Evolutionary conservation across 2,113 vertebrate species (phyloP).

Genomic region (Conger conger): DNA sequence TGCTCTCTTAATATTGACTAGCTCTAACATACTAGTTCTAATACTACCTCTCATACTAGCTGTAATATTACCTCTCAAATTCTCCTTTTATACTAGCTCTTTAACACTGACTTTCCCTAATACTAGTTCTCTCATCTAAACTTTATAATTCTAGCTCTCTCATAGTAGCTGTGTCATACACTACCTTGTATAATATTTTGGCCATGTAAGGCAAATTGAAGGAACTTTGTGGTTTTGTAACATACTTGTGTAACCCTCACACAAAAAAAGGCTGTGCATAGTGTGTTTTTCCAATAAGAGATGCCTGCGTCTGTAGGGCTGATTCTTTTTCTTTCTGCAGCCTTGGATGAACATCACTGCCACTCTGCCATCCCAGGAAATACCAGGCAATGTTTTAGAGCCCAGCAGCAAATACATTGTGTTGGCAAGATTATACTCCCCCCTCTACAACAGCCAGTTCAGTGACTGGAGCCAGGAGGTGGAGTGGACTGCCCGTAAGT

Average conservation of each 20-base stretch:
- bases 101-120: too few relatives aligned
- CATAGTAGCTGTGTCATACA: background rate
- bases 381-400: conserved; percentile 40
- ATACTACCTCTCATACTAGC: too few relatives aligned
- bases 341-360: rapidly evolving
- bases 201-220: too few relatives aligned
- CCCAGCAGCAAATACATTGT: conserved; percentile 50
- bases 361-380: conserved; percentile 1
- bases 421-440: conserved; percentile 36
- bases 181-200: too few relatives aligned
- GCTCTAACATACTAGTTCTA: too few relatives aligned
- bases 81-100: too few relatives aligned
- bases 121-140: too few relatives aligned
- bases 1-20: too few relatives aligned
- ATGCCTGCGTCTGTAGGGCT: background rate
- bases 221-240: too few relatives aligned
- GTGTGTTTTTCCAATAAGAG: background rate
- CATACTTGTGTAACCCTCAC: background rate
- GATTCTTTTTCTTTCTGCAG: background rate
- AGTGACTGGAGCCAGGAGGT: conserved; percentile 57
- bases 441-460: rapidly evolving
- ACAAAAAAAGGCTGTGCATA: background rate
- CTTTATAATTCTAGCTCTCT: too few relatives aligned
- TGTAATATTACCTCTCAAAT: too few relatives aligned
- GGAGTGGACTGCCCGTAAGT: conserved; percentile 59